Base-by-base conservation (phyloP, 2,113 vertebrate species). In the Lepisosteus osseus region DNA sequence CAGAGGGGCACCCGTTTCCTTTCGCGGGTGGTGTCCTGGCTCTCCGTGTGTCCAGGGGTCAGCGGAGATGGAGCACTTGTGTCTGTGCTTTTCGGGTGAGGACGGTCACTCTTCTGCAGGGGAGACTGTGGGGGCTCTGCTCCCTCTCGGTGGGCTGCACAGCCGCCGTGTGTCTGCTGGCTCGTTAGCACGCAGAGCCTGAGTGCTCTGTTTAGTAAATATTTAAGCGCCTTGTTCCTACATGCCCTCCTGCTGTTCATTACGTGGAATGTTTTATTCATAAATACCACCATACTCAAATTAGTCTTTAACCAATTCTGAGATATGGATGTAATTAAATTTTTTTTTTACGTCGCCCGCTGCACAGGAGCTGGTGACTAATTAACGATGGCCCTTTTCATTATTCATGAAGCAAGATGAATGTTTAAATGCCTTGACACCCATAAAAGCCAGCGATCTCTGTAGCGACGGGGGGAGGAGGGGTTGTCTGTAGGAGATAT, bases 221-320 rank as follows among this genome's bases (percentile, higher is more conserved):
- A 88, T 87, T 90, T 84, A 84, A 87, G 80, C 54, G 54, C 55
- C 76, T 84, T 88, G 86, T 87, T 89, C 83, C 81, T 80, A 85
- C 86, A 83, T 83, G 71, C 68, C 82, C 82, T 77, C 84, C 81
- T 62, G 72, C 84, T 86, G 85, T 87, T 88, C 76, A 83, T 88
- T 86, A 87, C 68, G 72, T 70, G 8, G 72, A 76, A 92, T 92
- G 72, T 89, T 90, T 92, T 90, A 92, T 91, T 92, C 84, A 92
- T 89, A 83, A 87, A 89, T 85, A 87, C 82, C 86, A 87, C 82
- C 86, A 82, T 82, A 80, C 78, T 78, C 81, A 88, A 89, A 89
- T 89, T 83, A 88, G 81, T 85, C 82, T 89, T 82, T 83, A 74
- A 78, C 72, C 74, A 81, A 76, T 85, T 83, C 82, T 87, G 82